Base-by-base conservation (phyloP, 1,140 invertebrate genomes). In the Bombus confusus region DNA sequence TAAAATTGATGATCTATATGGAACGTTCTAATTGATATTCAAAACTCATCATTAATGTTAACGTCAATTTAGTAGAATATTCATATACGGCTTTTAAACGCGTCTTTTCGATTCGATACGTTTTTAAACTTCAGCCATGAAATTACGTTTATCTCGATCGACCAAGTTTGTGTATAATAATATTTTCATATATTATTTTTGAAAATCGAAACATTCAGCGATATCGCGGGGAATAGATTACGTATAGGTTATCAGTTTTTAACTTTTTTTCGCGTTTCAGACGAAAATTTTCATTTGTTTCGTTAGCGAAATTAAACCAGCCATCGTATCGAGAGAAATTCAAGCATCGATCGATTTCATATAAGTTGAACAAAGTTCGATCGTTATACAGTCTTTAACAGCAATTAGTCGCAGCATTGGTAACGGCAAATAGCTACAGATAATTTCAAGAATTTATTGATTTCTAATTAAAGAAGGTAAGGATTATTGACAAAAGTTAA, bases 11-110 rank as follows among this genome's bases (percentile, higher is more conserved):
- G 31, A 12, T 64, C 69, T 41, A 8, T 43, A 73, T 18, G 12
- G 68, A 31, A 10, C 10, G 12, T 5, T 6, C 37, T 81, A 72
- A 81, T 81, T 82, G 57, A 82, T 74, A 74, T 74, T 62, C 52
- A 64, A 8, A 3, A 28, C 25, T 22, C 22, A 31, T 64, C 43
- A 34, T n/a, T 52, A 80, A 68, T 3, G 64, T 47, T 34, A 28
- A 66, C 8, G 25, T 59, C 64, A 28, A 68, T 66, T 68, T 47
- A 15, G 64, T 79, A 47, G 2, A 68, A 79, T 47, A 34, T 57
- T 39, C n/a, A 8, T 39, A 39, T 10, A 3, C 47, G 47, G 5
- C 47, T 52, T 52, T 52, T 22, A 52, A 52, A 22, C 47, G 47
- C 15, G 10, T 47, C 8, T 12, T 28, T 43, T 31, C 12, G 3